Evolutionary conservation across 2,888 invertebrate genomes (phyloP).

Genomic region (Dynastes maya): DNA sequence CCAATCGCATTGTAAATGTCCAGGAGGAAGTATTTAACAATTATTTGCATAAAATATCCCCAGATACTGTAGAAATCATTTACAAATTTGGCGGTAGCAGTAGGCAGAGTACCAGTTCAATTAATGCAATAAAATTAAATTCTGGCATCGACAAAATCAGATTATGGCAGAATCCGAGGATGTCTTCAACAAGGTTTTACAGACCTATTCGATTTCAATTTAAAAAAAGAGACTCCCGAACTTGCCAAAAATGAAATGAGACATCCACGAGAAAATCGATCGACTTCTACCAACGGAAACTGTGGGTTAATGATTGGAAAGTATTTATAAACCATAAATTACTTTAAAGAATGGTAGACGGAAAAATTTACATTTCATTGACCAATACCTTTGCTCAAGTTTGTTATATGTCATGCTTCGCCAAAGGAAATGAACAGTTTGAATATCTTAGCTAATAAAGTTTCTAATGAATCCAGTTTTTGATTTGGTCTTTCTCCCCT

Average conservation of each 20-base stretch:
- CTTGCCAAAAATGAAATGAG: not conserved
- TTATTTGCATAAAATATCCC: too few species aligned
- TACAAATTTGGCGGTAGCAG: too few species aligned
- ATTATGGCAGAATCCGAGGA: not conserved
- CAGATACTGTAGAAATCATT: too few species aligned
- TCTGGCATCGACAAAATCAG: not conserved
- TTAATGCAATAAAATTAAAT: not conserved
- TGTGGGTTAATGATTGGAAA: too few species aligned
- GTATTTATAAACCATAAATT: too few species aligned
- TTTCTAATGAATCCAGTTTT: not conserved
- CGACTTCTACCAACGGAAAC: too few species aligned
- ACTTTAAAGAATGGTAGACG: too few species aligned
- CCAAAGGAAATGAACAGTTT: not conserved
- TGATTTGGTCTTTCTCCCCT: not conserved
- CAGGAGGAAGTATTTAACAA: too few species aligned
- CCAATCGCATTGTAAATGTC: too few species aligned
- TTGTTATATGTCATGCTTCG: not conserved
- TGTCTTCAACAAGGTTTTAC: not conserved
- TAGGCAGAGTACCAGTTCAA: not conserved
- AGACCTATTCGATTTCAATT: not conserved
- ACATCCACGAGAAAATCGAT: too few species aligned
- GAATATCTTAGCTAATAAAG: not conserved
- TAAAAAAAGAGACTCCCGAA: not conserved
- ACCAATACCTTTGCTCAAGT: too few species aligned
- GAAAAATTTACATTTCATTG: too few species aligned